Conservation (phyloP, 2,888 invertebrate genomes). For the Drosophila leonis region DNA sequence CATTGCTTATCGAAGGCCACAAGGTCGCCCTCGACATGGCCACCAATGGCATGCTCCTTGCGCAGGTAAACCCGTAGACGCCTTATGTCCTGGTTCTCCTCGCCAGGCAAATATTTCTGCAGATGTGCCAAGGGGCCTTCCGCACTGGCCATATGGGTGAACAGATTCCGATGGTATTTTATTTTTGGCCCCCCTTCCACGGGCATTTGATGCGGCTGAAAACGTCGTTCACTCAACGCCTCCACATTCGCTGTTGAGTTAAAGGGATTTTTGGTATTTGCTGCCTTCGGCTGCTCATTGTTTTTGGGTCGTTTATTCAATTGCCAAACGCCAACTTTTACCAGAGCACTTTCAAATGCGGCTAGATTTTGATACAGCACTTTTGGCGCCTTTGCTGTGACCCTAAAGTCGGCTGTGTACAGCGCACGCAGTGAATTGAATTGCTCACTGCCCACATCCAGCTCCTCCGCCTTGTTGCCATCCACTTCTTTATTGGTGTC, state of each 20-base stretch:
- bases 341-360: conserved; percentile 87
- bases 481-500: conserved; percentile 4
- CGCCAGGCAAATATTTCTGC: conserved; percentile 85
- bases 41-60: conserved; percentile 90
- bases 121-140: conserved; percentile 89
- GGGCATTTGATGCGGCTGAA: conserved; percentile 86
- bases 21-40: conserved; percentile 91
- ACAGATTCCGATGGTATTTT: conserved; percentile 85
- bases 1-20: conserved; percentile 97
- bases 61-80: conserved; percentile 87
- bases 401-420: conserved; percentile 86
- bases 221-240: conserved; percentile 75
- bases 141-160: conserved; percentile 86
- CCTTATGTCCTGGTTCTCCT: background rate
- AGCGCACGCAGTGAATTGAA: conserved; percentile 91
- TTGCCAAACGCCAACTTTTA: conserved; percentile 80
- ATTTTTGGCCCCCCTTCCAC: conserved; percentile 17
- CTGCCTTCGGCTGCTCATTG: background rate
- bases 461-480: conserved; percentile 22
- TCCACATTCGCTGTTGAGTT: background rate
- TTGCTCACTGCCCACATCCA: conserved; percentile 87
- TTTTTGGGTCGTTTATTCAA: conserved; percentile 64
- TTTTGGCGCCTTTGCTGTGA: conserved; percentile 86
- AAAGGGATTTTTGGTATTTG: conserved; percentile 1
- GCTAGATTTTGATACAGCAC: conserved; percentile 90